Percentiles rank a stretch among this genome's conserved stretches.
These are phyloP conservation scores for Zoanthus sociatus DNA, from an alignment of 92 coral and sea anemone genomes.

Conservation along the genomic window DNA sequence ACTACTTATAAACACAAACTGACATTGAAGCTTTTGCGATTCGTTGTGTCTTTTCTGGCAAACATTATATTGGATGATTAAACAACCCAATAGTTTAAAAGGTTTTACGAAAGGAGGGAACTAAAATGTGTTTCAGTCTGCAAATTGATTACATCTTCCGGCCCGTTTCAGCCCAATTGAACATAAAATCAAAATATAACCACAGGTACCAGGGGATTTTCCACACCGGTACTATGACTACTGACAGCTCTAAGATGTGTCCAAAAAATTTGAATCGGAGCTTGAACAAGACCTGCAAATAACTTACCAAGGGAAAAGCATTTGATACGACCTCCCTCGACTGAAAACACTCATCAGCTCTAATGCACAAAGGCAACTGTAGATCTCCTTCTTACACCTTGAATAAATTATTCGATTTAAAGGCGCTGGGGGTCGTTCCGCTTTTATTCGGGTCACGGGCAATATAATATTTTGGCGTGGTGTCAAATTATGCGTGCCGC, in stretches of 20 bases:
- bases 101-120: too few species aligned
- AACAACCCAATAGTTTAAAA: too few species aligned
- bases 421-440: not conserved
- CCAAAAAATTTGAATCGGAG: not conserved
- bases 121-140: too few species aligned
- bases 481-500: not conserved
- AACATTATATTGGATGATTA: too few species aligned
- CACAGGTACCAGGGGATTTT: not conserved
- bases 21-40: too few species aligned
- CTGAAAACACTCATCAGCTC: not conserved
- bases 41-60: too few species aligned
- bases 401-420: not conserved
- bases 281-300: not conserved
- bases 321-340: not conserved
- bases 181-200: not conserved
- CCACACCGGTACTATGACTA: not conserved
- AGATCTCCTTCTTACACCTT: not conserved
- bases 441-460: not conserved
- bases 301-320: not conserved
- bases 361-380: not conserved
- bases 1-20: too few species aligned
- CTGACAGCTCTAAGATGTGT: not conserved
- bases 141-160: not conserved
- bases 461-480: slow-evolving; percentile 8
- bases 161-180: not conserved